These are phyloP conservation scores for Merluccius polli DNA, from an alignment of 2,797 vertebrate species.

Conservation along the genomic window DNA sequence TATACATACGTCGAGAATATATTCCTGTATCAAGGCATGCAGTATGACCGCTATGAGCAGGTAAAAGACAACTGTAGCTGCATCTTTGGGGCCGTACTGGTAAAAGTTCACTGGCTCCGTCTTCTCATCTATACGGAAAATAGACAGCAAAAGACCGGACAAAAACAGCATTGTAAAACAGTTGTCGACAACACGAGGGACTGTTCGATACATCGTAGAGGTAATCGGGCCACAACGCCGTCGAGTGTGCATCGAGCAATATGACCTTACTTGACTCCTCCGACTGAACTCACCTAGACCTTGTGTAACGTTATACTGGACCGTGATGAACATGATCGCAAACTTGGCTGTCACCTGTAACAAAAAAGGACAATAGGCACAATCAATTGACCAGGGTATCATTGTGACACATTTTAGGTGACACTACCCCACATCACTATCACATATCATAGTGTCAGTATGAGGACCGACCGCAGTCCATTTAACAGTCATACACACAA, in stretches of 20 bases:
- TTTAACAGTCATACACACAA: background rate
- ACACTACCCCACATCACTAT: no score
- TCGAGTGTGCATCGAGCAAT: background rate
- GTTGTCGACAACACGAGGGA: background rate
- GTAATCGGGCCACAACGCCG: background rate
- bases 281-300: conserved; percentile 64
- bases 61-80: conserved; percentile 84
- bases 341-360: conserved; percentile 77
- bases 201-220: background rate
- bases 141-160: background rate
- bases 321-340: conserved; percentile 80
- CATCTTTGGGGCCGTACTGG: conserved; percentile 79
- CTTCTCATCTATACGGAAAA: conserved; percentile 64
- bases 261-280: background rate
- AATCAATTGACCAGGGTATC: background rate
- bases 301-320: conserved; percentile 83
- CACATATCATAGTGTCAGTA: background rate
- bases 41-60: conserved; percentile 81
- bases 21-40: conserved; percentile 83
- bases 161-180: background rate
- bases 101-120: conserved; percentile 73
- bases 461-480: background rate
- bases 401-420: background rate
- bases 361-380: conserved; percentile 19
- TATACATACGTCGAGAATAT: conserved; percentile 80